A percentile compares a stretch with the other conserved stretches of the same genome.
Conservation (phyloP, 2,888 invertebrate genomes). For the Spialia ferax region DNA sequence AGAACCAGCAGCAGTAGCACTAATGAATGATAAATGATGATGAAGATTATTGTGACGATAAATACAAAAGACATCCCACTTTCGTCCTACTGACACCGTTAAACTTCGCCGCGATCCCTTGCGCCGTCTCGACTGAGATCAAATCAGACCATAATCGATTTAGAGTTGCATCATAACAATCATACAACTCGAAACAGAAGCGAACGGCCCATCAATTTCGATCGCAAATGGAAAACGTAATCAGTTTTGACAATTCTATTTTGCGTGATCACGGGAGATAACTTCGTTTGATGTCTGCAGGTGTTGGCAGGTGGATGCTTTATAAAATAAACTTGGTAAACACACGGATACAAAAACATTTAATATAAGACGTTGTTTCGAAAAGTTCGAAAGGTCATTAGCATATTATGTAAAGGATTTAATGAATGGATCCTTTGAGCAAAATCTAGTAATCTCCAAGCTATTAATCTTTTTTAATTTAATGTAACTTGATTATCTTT, state of each 20-base stretch:
- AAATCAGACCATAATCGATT: constrained; percentile 60
- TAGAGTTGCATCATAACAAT: constrained; percentile 43
- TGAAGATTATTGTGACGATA: too few relatives aligned
- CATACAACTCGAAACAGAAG: constrained; percentile 57
- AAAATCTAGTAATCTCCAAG: too few relatives aligned
- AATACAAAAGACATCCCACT: too few relatives aligned
- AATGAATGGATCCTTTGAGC: too few relatives aligned
- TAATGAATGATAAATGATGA: too few relatives aligned
- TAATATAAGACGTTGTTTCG: too few relatives aligned
- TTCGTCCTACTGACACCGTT: not conserved
- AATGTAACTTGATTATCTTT: too few relatives aligned
- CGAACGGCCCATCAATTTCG: constrained; percentile 75
- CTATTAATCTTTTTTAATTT: too few relatives aligned
- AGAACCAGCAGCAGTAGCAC: too few relatives aligned
- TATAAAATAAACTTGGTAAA: not conserved
- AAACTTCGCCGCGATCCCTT: not conserved
- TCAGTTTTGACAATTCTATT: constrained; percentile 78
- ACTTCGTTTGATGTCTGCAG: constrained; percentile 68
- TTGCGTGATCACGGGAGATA: constrained; percentile 63
- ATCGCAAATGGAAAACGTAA: constrained; percentile 81
- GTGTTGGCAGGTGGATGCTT: constrained; percentile 50
- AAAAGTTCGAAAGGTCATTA: too few relatives aligned
- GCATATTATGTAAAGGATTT: too few relatives aligned
- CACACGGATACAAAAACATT: too few relatives aligned
- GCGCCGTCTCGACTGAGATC: constrained; percentile 48